Percentiles rank a stretch among this genome's conserved stretches.
Evolutionary conservation across 1,140 invertebrate genomes (phyloP).

Genomic region (Lerema accius): DNA sequence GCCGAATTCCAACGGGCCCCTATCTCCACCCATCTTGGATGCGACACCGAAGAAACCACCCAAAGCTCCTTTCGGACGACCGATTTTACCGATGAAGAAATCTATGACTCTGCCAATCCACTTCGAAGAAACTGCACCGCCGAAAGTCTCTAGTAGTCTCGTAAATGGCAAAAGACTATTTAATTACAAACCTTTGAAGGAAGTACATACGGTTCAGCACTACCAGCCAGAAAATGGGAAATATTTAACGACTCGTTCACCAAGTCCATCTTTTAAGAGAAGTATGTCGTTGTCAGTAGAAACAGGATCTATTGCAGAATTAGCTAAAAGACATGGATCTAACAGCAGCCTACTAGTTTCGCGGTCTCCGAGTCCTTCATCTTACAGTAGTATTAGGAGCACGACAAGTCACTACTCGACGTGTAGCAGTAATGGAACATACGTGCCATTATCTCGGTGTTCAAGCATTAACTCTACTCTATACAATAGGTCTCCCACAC

Average conservation of each 20-base stretch:
- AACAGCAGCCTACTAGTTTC: slow-evolving; percentile 60
- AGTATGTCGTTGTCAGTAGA: slow-evolving; percentile 75
- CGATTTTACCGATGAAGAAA: slow-evolving; percentile 76
- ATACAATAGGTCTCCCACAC: slow-evolving; percentile 76
- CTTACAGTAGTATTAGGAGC: slow-evolving; percentile 70
- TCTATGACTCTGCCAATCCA: slow-evolving; percentile 77
- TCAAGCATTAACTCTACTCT: slow-evolving; percentile 74
- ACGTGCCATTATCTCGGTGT: slow-evolving; percentile 68
- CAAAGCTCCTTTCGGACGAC: slow-evolving; percentile 57
- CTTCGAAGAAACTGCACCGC: slow-evolving; percentile 68
- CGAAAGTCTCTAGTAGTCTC: slow-evolving; percentile 55
- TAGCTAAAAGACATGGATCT: slow-evolving; percentile 69
- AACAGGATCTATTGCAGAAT: slow-evolving; percentile 77
- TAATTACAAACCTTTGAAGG: slow-evolving; percentile 76
- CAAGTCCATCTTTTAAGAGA: slow-evolving; percentile 71
- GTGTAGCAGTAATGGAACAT: slow-evolving; percentile 76
- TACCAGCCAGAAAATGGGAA: slow-evolving; percentile 56
- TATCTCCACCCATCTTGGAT: slow-evolving; percentile 70
- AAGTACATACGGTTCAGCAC: slow-evolving; percentile 70
- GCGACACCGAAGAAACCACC: slow-evolving; percentile 70
- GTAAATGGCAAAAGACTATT: slow-evolving; percentile 69
- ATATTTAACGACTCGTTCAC: slow-evolving; percentile 63
- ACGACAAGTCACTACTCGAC: slow-evolving; percentile 75
- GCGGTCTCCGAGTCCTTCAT: slow-evolving; percentile 74
- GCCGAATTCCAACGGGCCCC: slow-evolving; percentile 58